Percentiles rank a stretch among this genome's conserved stretches.
Conservation (phyloP, 2,888 invertebrate species). For the Phaedon cochleariae region DNA sequence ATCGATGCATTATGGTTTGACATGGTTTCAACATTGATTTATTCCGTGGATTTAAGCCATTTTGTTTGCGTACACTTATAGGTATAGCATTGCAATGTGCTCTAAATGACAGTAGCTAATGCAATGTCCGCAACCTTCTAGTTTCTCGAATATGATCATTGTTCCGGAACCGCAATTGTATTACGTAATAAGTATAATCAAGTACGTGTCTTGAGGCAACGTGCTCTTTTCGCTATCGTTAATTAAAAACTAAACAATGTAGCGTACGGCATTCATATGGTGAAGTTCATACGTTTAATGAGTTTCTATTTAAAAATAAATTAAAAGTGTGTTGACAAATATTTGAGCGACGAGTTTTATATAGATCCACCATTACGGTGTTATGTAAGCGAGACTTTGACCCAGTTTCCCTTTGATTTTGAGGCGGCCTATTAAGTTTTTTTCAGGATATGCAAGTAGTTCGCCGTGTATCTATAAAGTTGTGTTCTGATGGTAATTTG, state of each 20-base stretch:
- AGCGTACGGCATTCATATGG: conserved; percentile 33
- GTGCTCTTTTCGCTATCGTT: conserved; percentile 15
- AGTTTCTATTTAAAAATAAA: conserved; percentile 37
- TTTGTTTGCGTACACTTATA: background rate
- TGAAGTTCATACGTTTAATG: conserved; percentile 27
- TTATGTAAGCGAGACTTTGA: conserved; percentile 50
- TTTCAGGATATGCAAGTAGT: conserved; percentile 33
- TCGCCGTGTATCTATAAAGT: conserved; percentile 26
- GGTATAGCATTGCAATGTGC: conserved; percentile 28
- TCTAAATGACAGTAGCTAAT: conserved; percentile 43
- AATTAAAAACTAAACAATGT: conserved; percentile 41
- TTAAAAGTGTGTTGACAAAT: conserved; percentile 39
- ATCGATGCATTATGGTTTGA: conserved; percentile 9
- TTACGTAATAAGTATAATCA: conserved; percentile 49
- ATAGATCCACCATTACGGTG: conserved; percentile 47
- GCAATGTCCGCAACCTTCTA: conserved; percentile 45
- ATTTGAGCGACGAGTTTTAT: conserved; percentile 36
- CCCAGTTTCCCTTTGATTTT: conserved; percentile 43
- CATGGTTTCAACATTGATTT: conserved; percentile 9
- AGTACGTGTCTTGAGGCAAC: conserved; percentile 38
- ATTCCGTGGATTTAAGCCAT: background rate
- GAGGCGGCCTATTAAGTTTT: conserved; percentile 33
- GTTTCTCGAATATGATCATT: conserved; percentile 51
- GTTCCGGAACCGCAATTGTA: conserved; percentile 53
- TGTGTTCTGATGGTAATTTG: conserved; percentile 27